These are phyloP conservation scores for Acleris literana DNA, from an alignment of 2,888 invertebrate species.

Conservation along the genomic window DNA sequence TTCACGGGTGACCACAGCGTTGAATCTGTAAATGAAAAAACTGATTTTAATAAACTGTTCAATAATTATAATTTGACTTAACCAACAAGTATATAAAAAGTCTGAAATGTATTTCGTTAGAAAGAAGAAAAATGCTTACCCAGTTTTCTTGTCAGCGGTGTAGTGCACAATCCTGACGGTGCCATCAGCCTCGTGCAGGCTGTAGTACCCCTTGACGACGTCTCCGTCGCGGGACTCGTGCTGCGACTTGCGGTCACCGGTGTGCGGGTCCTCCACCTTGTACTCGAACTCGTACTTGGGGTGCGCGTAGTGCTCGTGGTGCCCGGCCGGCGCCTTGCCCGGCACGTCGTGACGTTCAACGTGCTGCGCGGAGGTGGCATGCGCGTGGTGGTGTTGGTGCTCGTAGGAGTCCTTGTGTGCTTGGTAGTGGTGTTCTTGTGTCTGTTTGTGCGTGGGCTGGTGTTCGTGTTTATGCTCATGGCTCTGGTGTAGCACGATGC, in stretches of 20 bases:
- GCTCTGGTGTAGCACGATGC: slow-evolving; percentile 53
- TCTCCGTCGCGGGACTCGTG: slow-evolving; percentile 64
- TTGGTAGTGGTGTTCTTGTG: slow-evolving; percentile 45
- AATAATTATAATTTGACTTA: background rate
- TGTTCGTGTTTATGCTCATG: slow-evolving; percentile 41
- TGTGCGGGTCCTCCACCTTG: slow-evolving; percentile 67
- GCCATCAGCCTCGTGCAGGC: slow-evolving; percentile 45
- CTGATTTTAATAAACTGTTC: background rate
- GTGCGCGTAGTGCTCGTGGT: slow-evolving; percentile 49
- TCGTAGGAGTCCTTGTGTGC: slow-evolving; percentile 41
- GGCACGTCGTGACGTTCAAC: slow-evolving; percentile 48
- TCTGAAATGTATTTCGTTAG: background rate
- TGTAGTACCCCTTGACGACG: slow-evolving; percentile 57
- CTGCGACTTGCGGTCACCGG: slow-evolving; percentile 64
- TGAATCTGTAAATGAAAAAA: slow-evolving; percentile 22
- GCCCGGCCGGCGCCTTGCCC: slow-evolving; percentile 38
- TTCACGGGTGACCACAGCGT: slow-evolving; percentile 28
- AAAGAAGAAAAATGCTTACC: slow-evolving; percentile 43
- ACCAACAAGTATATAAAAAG: background rate
- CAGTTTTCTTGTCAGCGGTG: slow-evolving; percentile 46
- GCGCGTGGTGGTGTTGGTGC: background rate
- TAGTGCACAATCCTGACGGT: slow-evolving; percentile 42
- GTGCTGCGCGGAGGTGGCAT: slow-evolving; percentile 51
- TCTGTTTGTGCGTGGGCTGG: slow-evolving; percentile 41
- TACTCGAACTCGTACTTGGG: slow-evolving; percentile 60